Evolutionary conservation across 1,140 invertebrate genomes (phyloP).

Genomic region (Temnothorax longispinosus): DNA sequence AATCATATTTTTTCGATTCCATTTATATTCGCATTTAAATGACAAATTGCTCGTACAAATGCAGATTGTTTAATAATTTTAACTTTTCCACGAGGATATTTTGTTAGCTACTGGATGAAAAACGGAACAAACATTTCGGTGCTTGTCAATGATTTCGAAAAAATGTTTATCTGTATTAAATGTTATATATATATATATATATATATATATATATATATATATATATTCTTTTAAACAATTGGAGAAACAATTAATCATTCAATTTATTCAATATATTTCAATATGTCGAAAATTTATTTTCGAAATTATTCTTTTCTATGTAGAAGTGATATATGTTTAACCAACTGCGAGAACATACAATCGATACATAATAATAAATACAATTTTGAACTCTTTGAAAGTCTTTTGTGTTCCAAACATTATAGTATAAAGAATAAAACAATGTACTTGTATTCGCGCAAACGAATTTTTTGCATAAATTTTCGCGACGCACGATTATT

Average conservation of each 20-base stretch:
- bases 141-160: not conserved
- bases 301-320: not conserved
- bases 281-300: not conserved
- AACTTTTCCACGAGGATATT: slow-evolving; percentile 7
- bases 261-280: slow-evolving; percentile 23
- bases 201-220: not conserved
- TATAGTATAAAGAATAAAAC: slow-evolving; percentile 1
- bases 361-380: not conserved
- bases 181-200: not conserved
- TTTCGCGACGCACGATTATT: not conserved
- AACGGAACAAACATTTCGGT: slow-evolving; percentile 25
- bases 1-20: not conserved
- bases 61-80: slow-evolving; percentile 11
- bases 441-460: not conserved
- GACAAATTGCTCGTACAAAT: not conserved
- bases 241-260: slow-evolving; percentile 14
- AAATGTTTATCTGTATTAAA: slow-evolving; percentile 12
- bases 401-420: not conserved
- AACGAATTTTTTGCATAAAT: slow-evolving; percentile 19
- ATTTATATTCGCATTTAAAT: slow-evolving; percentile 25
- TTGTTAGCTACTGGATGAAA: not conserved
- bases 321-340: not conserved
- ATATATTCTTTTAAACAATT: not conserved
- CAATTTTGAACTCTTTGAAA: not conserved
- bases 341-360: not conserved